phyloP scores from a whole-genome alignment of 2,113 vertebrate species.

The Pelusios castaneus region DNA sequence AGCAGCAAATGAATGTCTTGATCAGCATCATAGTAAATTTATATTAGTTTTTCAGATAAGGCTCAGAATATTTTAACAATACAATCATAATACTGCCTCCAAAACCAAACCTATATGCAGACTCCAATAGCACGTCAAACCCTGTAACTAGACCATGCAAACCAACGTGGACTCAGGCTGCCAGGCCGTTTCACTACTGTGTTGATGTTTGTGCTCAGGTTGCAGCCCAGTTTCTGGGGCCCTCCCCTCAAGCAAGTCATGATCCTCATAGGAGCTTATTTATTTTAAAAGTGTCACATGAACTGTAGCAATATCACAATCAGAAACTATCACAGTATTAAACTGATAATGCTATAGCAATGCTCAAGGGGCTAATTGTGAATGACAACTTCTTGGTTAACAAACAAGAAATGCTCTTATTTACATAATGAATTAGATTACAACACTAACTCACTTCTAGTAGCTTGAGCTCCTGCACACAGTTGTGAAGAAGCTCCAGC shows the following conservation, averaged over 20 bases:
- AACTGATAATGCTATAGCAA: neutral
- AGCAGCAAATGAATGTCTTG: neutral
- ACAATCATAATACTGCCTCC: neutral
- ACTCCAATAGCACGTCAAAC: neutral
- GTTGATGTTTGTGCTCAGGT: neutral
- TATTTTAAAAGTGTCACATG: neutral
- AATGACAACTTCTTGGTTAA: accelerated
- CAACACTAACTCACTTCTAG: conserved; percentile 84
- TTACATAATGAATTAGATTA: neutral
- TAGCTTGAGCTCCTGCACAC: conserved; percentile 93
- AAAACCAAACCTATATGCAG: neutral
- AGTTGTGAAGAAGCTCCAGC: conserved; percentile 95
- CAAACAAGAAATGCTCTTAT: neutral
- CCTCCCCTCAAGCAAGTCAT: neutral
- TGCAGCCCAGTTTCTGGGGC: neutral
- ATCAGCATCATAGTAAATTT: neutral
- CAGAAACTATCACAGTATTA: neutral
- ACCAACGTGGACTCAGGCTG: neutral
- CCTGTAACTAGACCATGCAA: neutral
- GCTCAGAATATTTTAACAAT: neutral
- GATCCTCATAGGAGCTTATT: neutral
- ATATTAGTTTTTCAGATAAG: neutral
- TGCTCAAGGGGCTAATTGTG: neutral
- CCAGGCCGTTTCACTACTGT: neutral
- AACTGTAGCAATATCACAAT: neutral